phyloP scores from a whole-genome alignment of 2,113 vertebrate species.

The Regulus satrapa region DNA sequence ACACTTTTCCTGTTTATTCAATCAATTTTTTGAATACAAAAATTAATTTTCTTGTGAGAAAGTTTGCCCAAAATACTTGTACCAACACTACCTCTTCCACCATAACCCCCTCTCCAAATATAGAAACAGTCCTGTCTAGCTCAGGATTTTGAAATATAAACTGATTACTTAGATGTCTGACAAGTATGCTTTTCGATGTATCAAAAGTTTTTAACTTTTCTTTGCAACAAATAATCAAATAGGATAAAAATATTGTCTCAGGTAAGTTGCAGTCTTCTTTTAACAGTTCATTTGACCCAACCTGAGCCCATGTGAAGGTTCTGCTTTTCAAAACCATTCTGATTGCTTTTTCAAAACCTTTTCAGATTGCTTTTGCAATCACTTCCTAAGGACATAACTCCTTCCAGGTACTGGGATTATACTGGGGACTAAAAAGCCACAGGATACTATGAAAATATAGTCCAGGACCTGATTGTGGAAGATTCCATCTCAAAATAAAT shows the following conservation, averaged over 20 bases:
- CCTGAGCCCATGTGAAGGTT: background rate
- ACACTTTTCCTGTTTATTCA: background rate
- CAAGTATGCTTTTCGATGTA: background rate
- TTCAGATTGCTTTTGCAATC: too few species aligned
- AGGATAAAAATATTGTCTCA: background rate
- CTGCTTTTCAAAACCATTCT: background rate
- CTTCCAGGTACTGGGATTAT: background rate
- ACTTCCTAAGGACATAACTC: background rate
- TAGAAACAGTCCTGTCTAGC: accelerated
- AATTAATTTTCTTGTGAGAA: background rate
- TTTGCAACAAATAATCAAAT: background rate
- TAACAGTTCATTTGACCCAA: background rate
- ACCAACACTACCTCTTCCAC: too few species aligned
- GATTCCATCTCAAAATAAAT: background rate
- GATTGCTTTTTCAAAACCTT: too few species aligned
- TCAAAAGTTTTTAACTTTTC: background rate
- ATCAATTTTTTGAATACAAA: background rate
- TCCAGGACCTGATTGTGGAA: background rate
- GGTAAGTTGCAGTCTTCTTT: background rate
- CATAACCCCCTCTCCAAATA: accelerated
- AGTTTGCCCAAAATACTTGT: background rate
- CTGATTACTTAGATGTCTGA: background rate
- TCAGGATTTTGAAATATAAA: background rate
- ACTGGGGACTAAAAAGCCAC: background rate
- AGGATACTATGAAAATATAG: background rate